These are phyloP conservation scores for Rhynchonycteris naso DNA, from an alignment of 2,797 vertebrate genomes.

Conservation along the genomic window DNA sequence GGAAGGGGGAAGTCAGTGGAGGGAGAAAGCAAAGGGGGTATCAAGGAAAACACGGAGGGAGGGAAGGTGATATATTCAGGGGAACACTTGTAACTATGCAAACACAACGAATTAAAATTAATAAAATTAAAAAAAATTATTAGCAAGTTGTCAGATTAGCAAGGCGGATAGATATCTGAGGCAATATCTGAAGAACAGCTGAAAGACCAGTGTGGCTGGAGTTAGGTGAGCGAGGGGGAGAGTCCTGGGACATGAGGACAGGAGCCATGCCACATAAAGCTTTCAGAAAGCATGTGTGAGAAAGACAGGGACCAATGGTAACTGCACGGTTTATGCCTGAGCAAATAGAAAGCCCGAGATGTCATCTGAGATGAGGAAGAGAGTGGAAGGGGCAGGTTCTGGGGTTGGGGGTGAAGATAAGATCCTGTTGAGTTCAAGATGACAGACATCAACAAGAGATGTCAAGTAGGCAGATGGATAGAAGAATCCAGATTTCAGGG, in stretches of 20 bases:
- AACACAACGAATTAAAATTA: too few relatives aligned
- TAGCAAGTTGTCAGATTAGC: neutral
- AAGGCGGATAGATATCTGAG: neutral
- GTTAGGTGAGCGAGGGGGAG: neutral
- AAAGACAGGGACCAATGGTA: neutral
- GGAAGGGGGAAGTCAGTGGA: too few relatives aligned
- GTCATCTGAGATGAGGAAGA: neutral
- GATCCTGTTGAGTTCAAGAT: neutral
- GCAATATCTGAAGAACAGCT: neutral
- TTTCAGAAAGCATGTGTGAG: neutral
- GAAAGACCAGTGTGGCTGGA: neutral
- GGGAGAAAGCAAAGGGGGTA: too few relatives aligned
- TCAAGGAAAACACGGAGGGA: too few relatives aligned
- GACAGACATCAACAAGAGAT: neutral
- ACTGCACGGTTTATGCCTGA: neutral
- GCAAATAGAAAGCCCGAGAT: neutral
- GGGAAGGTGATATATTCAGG: too few relatives aligned
- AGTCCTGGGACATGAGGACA: neutral
- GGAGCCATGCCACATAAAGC: neutral
- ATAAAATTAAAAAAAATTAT: too few relatives aligned
- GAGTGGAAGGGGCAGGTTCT: neutral
- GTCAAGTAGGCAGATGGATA: neutral
- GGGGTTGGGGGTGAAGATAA: neutral
- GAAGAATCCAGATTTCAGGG: neutral
- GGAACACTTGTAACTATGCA: too few relatives aligned